Conservation (phyloP, 2,888 invertebrate genomes). For the Timema cristinae region DNA sequence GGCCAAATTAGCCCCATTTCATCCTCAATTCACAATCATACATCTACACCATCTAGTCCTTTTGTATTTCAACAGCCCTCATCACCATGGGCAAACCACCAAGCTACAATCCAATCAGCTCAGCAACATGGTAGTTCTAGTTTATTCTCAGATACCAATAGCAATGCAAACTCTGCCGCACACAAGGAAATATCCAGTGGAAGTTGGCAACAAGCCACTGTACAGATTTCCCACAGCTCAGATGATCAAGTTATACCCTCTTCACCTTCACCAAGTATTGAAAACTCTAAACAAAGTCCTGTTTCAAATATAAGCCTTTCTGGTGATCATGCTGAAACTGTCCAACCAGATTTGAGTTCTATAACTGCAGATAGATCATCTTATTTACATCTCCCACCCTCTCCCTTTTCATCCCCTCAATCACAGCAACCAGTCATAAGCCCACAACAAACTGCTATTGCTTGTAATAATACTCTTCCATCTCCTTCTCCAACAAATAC, state of each 20-base stretch:
- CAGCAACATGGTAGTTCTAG: slow-evolving; percentile 21
- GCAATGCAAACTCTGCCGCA: not conserved
- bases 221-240: not conserved
- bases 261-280: slow-evolving; percentile 17
- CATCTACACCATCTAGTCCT: slow-evolving; percentile 25
- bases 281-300: slow-evolving; percentile 17
- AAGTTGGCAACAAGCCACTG: not conserved
- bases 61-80: slow-evolving; percentile 30
- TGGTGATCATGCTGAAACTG: slow-evolving; percentile 4
- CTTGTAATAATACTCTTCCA: slow-evolving; percentile 16
- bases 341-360: slow-evolving; percentile 12
- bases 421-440: slow-evolving; percentile 23
- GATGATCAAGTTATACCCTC: slow-evolving; percentile 1
- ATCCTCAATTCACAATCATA: slow-evolving; percentile 15
- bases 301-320: slow-evolving; percentile 14
- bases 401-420: slow-evolving; percentile 25
- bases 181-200: not conserved
- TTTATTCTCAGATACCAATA: slow-evolving; percentile 17
- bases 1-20: slow-evolving; percentile 21
- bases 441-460: slow-evolving; percentile 23
- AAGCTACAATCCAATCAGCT: not conserved
- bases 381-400: slow-evolving; percentile 21
- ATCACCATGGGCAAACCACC: slow-evolving; percentile 22
- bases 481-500: slow-evolving; percentile 20
- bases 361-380: slow-evolving; percentile 7